Base-by-base conservation (phyloP, 2,888 invertebrate species). In the Stramonita haemastoma region DNA sequence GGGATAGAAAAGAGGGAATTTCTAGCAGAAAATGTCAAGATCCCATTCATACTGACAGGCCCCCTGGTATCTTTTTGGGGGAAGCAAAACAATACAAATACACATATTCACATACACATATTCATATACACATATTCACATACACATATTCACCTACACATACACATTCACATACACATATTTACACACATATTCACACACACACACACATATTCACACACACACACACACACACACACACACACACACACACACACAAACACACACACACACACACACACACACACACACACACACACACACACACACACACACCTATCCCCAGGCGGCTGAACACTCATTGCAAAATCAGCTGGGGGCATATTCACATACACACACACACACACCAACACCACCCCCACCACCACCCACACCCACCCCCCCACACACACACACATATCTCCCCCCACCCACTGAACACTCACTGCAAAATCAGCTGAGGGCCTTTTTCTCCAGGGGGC, bases 401-500 rank as follows among this genome's bases (percentile, higher is more conserved):
- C 79, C 79, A 0, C 34, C 32, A 32, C 79, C 34, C 79, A 22
- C 0, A 11, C 26, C 26, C 73, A 73, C 22, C 26, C 73, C 26
- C 73, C 73, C 11, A 17, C n/a, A 17, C n/a, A 17, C 73, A 73
- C 6, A 73, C 73, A 13, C n/a, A 11, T 73, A 6, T 8, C 73
- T 73, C 13, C 60, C 11, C 60, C 19, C 60, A 15, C n/a, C 32
- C 32, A 11, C 22, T 5, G 46, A 0, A 13, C 34, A 92, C 93
- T 92, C 91, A 95, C 95, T 93, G 93, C 60, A 94, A 91, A 83
- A 95, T 93, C 32, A 92, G 91, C 83, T 93, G 91, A 17, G 94
- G 90, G 94, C 93, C 89, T 93, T 92, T 46, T 92, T 91, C 89
- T 95, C 94, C 15, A 96, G 89, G 2, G 96, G 96, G 91, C 95